Evolutionary conservation across 2,113 vertebrate species (phyloP), one percentile per base, ranked within the genome.

Genomic region (Bucco capensis): DNA sequence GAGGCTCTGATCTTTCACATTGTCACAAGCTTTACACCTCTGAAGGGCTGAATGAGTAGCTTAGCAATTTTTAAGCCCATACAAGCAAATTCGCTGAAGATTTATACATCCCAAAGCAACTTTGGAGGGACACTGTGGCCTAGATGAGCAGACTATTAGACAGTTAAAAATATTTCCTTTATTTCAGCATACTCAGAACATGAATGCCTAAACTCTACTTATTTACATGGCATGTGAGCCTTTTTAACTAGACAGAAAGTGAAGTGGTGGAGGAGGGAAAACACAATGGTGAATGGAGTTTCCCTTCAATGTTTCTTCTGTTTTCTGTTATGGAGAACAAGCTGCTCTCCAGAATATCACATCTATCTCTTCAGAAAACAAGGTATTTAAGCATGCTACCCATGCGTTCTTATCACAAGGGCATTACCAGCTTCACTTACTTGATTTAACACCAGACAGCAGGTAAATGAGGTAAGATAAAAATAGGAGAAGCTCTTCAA

Each of bases 381-480:
- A 85, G 19, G 56, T 75, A 18, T 50, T 96, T 93, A 91, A 82
- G 44, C 18, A 95, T 89, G 62, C 44, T 85, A 67, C 6, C 15
- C 57, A 57, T 70, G 67, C 47, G 58, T 95, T 91, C 50, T 69
- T 88, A 92, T 89, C 84, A 93, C 62, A 86, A 93, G 10, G 19
- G 23, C 62, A 83, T 93, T 93, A 87, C 74, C 70, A 86, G 56
- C 88, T 95, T 96, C 73, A 76, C 62, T 93, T 61, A 78, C 82
- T 94, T 94, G 75, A 96, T 96, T 96, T 88, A 88, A 38, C 67
- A 93, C 86, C 71, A 96, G 81, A 76, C 62, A 92, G 83, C 35
- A 96, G 73, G 90, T 87, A 96, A 96, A 96, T 77, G 79, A 95
- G 49, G 67, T 72, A 78, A 90, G 89, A 95, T 57, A 92, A 90